Evolutionary conservation across 2,888 invertebrate species (phyloP), one percentile per base, ranked within the genome.

Genomic region (Hyppa rectilinea): DNA sequence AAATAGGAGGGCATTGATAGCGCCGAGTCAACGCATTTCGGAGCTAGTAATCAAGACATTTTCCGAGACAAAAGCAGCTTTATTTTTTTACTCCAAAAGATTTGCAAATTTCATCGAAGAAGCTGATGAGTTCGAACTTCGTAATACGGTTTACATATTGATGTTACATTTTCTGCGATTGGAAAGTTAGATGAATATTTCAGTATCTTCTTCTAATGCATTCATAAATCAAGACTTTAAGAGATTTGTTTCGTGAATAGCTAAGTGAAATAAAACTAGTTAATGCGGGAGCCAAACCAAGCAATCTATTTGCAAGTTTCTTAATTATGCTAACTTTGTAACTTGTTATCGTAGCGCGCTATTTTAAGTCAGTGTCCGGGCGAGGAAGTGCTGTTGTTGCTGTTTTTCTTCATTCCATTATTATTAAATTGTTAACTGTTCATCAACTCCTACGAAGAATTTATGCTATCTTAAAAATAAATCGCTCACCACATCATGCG

Each of bases 1-100:
- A 90, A 90, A 92, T 91, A 89, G 85, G 82, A 78, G 78, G 81
- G 77, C 82, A 87, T 87, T 82, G 86, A 82, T 75, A 78, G 67
- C 65, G 76, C 75, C 65, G 73, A 73, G 62, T 76, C 78, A 71
- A 80, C 68, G 66, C 73, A 80, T 78, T 78, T 67, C 49, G 68
- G 65, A 56, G 61, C 55, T 40, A 70, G 75, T 85, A 82, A 83
- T 80, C 75, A 80, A 58, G 68, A 60, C 60, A 69, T 78, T 75
- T 79, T 55, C 73, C 14, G 75, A 63, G 58, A 72, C 78, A 79
- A 58, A 76, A 74, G 70, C 65, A 49, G 45, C 69, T 79, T 74
- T 82, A 79, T 76, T 71, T 78, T 78, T 81, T 67, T 50, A 61
- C 45, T 53, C 70, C 43, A 73, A 81, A 71, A 73, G 65, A 72